These are phyloP conservation scores for Zeugodacus cucurbitae DNA, from an alignment of 1,140 invertebrate genomes.

Conservation along the genomic window DNA sequence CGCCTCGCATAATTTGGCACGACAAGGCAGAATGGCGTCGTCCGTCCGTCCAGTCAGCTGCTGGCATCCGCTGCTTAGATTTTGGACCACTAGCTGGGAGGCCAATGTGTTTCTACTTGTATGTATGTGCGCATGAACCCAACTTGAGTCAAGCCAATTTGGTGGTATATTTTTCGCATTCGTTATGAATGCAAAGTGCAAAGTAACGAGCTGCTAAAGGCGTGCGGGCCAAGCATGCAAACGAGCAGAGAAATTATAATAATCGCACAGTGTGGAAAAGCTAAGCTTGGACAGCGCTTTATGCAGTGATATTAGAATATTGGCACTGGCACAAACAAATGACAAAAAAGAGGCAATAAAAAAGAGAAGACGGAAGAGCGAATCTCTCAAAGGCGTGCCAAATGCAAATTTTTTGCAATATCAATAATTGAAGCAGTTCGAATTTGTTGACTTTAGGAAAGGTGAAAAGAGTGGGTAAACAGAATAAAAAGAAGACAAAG, in stretches of 20 bases:
- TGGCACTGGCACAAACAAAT: neutral
- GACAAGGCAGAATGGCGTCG: neutral
- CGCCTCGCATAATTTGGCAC: slow-evolving; percentile 26
- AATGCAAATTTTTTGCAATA: slow-evolving; percentile 27
- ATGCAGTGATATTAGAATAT: neutral
- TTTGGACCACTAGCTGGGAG: neutral
- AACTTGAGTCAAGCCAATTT: neutral
- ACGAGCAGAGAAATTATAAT: neutral
- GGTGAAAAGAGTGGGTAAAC: neutral
- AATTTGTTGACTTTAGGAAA: neutral
- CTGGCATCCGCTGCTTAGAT: neutral
- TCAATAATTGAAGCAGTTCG: neutral
- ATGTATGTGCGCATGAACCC: neutral
- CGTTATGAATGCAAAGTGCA: slow-evolving; percentile 35
- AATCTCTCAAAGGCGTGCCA: neutral
- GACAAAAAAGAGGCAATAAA: neutral
- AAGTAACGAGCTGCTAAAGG: slow-evolving; percentile 36
- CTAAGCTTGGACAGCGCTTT: neutral
- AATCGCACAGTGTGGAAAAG: neutral
- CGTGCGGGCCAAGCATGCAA: slow-evolving; percentile 2
- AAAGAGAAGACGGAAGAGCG: neutral
- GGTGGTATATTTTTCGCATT: neutral
- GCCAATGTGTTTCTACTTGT: neutral
- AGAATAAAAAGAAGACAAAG: neutral
- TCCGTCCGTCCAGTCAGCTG: neutral